Base-by-base conservation (phyloP, 2,888 invertebrate genomes). In the Mellilla xanthometata region DNA sequence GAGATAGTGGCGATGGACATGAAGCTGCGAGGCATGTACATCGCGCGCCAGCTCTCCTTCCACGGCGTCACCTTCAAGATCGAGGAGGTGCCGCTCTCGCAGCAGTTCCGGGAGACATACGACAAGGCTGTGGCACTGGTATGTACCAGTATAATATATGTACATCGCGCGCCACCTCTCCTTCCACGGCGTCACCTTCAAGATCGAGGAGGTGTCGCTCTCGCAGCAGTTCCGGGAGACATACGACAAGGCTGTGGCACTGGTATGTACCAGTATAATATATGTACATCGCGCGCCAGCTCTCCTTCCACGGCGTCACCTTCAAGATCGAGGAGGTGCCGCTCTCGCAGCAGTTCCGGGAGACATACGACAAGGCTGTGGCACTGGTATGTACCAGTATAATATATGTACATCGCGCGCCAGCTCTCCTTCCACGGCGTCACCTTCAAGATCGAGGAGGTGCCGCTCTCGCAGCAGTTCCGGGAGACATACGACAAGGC, bases 1-100 rank as follows among this genome's bases (percentile, higher is more conserved):
- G 99, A 99, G 90, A 95, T 99, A 49, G 99, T 99, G 5, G 99
- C 99, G 3, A 99, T 99, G 99, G 99, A 99, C 83, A 99, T 99
- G 99, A 99, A 99, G 81, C 90, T 99, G 19, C 93, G 99, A 58
- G 99, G 99, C 62, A 97, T 98, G 95, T 99, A 99, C 86, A 98
- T 99, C 63, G 99, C 99, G 3, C 91, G 99, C 2, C 99, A 99
- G 82, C 92, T 99, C 19, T 99, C 99, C 75, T 99, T 99, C 89
- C 96, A 98, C 74, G 99, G 99, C 7, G 99, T 99, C 12, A 94
- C 96, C 22, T 99, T 99, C 85, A 96, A 96, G 89, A 97, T 99
- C 57, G 98, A 99, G 78, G 99, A 99, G 89, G 98, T 99, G 49
- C 94, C 97, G 2, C 91, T 99, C 12, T 92, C 94, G 0, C 93